Conservation (phyloP, 2,113 vertebrate species). For the Lophochroa leadbeateri region DNA sequence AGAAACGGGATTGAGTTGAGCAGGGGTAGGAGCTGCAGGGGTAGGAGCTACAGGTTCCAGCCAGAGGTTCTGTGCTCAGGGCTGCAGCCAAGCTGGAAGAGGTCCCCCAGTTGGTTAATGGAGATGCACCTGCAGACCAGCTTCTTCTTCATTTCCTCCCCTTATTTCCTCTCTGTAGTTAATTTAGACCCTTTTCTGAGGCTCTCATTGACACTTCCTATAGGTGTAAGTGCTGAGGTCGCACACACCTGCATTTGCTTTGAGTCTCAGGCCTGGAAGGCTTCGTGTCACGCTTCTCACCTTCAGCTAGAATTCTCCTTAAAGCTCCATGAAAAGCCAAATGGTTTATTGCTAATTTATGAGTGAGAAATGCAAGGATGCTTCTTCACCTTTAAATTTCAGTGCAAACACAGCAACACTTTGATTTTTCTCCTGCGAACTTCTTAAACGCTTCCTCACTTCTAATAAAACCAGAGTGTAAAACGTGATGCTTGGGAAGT, state of each 20-base stretch:
- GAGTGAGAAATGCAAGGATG: background rate
- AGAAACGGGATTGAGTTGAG: background rate
- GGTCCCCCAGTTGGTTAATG: background rate
- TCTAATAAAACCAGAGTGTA: rapidly evolving
- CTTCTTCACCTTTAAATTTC: background rate
- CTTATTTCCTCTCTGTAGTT: background rate
- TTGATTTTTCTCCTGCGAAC: background rate
- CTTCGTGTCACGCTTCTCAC: background rate
- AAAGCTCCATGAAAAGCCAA: background rate
- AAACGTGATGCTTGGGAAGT: rapidly evolving
- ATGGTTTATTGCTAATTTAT: background rate
- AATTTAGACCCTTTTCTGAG: background rate
- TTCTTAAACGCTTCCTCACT: background rate
- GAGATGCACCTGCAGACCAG: background rate
- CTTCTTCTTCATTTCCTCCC: background rate
- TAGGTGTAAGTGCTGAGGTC: background rate
- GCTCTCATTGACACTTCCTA: background rate
- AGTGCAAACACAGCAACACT: background rate
- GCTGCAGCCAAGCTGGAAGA: background rate
- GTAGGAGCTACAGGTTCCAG: rapidly evolving
- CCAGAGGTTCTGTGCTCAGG: background rate
- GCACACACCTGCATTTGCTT: background rate
- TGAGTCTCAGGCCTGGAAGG: background rate
- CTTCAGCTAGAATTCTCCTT: background rate
- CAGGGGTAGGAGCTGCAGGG: rapidly evolving